phyloP scores from a whole-genome alignment of 2,797 vertebrate species.

The Catamblyrhynchus diadema region DNA sequence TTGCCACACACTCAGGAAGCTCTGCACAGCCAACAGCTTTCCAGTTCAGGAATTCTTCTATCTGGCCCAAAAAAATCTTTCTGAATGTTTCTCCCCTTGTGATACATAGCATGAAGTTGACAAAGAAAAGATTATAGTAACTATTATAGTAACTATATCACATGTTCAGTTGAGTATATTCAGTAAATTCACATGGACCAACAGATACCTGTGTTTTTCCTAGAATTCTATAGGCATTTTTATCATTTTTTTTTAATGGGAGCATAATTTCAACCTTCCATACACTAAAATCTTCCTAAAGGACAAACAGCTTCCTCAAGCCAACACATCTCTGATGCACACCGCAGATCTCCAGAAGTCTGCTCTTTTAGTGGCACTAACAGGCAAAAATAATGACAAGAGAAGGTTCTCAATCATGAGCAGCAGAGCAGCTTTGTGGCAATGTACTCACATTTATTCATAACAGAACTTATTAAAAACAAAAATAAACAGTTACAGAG shows the following conservation, averaged over 20 bases:
- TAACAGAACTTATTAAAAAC: background rate
- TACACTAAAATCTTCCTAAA: background rate
- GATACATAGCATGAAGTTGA: background rate
- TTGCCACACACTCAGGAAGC: background rate
- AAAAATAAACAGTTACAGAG: background rate
- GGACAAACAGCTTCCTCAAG: background rate
- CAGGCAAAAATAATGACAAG: background rate
- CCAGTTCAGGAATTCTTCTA: background rate
- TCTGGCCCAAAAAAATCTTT: background rate
- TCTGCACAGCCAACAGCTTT: background rate
- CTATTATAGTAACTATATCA: background rate
- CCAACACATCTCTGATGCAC: background rate
- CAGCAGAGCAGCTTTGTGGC: background rate
- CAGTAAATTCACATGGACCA: background rate
- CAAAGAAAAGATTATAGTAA: background rate
- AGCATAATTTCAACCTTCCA: background rate
- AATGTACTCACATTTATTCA: background rate
- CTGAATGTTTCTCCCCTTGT: background rate
- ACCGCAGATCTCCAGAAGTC: background rate
- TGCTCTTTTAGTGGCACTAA: background rate
- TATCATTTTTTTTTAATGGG: background rate
- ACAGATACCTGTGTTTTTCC: background rate
- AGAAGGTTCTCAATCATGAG: background rate
- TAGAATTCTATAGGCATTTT: background rate
- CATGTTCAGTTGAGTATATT: background rate